Conservation (phyloP, 64 coral and sea anemone genomes). For the Montipora foliosa region DNA sequence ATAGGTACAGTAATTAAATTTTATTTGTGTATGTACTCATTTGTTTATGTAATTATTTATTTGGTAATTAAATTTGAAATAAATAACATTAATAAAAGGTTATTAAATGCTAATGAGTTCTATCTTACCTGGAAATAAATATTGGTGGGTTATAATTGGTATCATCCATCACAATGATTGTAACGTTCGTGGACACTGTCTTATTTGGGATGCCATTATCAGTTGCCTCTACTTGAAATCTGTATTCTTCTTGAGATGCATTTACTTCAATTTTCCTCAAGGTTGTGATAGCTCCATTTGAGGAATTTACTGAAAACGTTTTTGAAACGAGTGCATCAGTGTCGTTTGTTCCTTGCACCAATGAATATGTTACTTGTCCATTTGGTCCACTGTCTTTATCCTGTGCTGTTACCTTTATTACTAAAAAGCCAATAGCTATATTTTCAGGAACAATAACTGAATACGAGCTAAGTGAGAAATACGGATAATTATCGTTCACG, state of each 20-base stretch:
- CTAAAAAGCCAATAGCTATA: neutral
- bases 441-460: neutral
- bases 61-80: too few relatives aligned
- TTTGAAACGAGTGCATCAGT: too few relatives aligned
- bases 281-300: neutral
- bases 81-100: too few relatives aligned
- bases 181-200: neutral
- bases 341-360: neutral
- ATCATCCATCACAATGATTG: neutral
- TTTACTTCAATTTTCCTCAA: neutral
- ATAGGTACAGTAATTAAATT: too few relatives aligned
- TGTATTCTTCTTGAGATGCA: neutral
- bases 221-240: neutral
- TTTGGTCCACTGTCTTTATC: conserved; percentile 1
- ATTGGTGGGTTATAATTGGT: conserved; percentile 8
- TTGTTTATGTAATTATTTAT: too few relatives aligned
- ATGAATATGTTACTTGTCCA: conserved; percentile 4
- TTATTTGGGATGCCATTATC: neutral
- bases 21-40: too few relatives aligned
- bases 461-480: neutral
- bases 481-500: conserved; percentile 4
- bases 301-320: neutral
- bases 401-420: conserved; percentile 9
- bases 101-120: neutral
- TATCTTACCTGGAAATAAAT: conserved; percentile 8